Evolutionary conservation across 2,888 invertebrate species (phyloP).

Genomic region (Rapana venosa): DNA sequence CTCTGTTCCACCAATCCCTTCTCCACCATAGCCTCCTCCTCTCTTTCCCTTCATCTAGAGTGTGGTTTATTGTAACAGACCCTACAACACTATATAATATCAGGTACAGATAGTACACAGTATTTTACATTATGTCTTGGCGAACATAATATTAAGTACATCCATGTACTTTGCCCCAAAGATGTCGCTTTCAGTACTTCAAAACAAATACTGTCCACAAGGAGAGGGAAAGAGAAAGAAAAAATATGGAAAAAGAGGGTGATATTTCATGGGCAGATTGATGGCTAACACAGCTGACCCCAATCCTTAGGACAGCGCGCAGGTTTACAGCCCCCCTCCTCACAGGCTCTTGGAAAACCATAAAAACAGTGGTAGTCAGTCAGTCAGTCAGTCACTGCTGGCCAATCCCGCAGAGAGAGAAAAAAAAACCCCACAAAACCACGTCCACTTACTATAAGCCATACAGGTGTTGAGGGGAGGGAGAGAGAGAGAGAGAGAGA

Average conservation of each 20-base stretch:
- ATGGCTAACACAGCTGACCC: neutral
- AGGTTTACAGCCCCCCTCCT: neutral
- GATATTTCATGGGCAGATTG: neutral
- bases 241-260: neutral
- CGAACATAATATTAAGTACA: too few species aligned
- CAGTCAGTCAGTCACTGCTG: neutral
- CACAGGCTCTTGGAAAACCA: neutral
- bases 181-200: too few species aligned
- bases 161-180: too few species aligned
- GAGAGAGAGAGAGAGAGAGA: conserved; percentile 17
- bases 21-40: neutral
- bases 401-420: neutral
- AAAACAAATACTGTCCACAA: too few species aligned
- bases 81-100: too few species aligned
- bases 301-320: neutral
- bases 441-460: neutral
- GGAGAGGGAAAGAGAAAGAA: too few species aligned
- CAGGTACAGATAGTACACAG: too few species aligned
- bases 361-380: neutral
- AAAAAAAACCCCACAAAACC: neutral
- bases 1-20: neutral
- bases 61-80: too few species aligned
- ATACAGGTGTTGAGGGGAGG: neutral
- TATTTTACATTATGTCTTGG: too few species aligned
- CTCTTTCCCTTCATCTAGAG: neutral